Conservation (phyloP, 2,797 vertebrate genomes). For the Dendrocincla fuliginosa region DNA sequence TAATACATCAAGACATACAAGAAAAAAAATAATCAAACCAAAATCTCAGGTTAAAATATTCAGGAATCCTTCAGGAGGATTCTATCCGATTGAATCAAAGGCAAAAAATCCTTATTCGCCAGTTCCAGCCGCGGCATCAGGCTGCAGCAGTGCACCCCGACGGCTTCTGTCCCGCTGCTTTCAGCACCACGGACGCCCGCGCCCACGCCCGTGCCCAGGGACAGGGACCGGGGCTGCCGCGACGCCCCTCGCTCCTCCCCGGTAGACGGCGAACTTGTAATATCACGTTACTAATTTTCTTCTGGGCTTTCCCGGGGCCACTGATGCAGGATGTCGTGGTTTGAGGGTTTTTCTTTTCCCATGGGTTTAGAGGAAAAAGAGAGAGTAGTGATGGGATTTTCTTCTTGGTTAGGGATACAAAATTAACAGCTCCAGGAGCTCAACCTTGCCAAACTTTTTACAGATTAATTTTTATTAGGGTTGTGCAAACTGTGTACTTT, state of each 20-base stretch:
- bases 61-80: background rate
- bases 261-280: fast-evolving
- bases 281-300: background rate
- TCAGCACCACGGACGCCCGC: constrained; percentile 30
- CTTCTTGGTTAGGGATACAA: background rate
- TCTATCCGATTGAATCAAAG: background rate
- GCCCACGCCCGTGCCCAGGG: background rate
- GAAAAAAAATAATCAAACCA: background rate
- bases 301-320: background rate
- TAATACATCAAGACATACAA: background rate
- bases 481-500: background rate
- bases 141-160: background rate
- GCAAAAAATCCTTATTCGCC: fast-evolving
- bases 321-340: fast-evolving
- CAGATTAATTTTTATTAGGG: background rate
- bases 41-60: fast-evolving
- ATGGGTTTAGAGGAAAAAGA: background rate
- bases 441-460: background rate
- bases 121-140: fast-evolving
- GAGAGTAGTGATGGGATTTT: background rate
- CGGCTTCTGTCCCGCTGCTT: background rate
- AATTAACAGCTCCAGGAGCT: background rate
- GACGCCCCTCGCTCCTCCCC: background rate
- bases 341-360: fast-evolving
- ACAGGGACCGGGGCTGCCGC: background rate